These are phyloP conservation scores for Terebella lapidaria DNA, from an alignment of 2,888 invertebrate species.

Conservation along the genomic window DNA sequence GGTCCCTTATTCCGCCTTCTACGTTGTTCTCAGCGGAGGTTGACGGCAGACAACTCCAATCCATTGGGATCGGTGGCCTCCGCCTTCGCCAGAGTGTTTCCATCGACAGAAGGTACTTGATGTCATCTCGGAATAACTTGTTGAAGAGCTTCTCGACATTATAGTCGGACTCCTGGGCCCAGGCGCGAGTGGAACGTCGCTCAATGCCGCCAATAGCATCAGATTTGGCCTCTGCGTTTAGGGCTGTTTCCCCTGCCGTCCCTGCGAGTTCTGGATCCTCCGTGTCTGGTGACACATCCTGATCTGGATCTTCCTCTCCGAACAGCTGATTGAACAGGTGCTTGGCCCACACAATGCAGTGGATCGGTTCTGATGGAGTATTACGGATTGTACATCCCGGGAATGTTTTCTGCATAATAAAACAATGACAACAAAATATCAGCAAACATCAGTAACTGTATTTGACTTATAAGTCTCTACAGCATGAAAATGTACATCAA, in stretches of 20 bases:
- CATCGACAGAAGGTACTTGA: conserved; percentile 90
- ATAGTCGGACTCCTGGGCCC: conserved; percentile 81
- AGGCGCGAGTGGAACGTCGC: conserved; percentile 69
- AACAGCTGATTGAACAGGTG: conserved; percentile 98
- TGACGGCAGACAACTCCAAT: conserved; percentile 63
- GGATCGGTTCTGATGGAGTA: conserved; percentile 97
- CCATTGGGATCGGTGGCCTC: conserved; percentile 66
- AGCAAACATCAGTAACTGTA: too few species aligned
- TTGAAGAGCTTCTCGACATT: conserved; percentile 80
- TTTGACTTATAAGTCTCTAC: too few species aligned
- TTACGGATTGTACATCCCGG: conserved; percentile 99
- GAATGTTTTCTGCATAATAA: conserved; percentile 87
- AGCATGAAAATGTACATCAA: too few species aligned
- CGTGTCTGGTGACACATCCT: conserved; percentile 96
- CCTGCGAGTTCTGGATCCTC: conserved; percentile 88
- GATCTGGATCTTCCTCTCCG: conserved; percentile 88
- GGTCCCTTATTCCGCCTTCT: conserved; percentile 62
- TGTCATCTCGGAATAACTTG: conserved; percentile 73
- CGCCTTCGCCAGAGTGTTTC: conserved; percentile 91
- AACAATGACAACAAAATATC: too few species aligned
- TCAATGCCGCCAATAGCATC: conserved; percentile 32
- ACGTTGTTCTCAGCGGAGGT: conserved; percentile 25
- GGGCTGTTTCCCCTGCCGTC: conserved; percentile 59
- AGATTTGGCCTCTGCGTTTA: conserved; percentile 54
- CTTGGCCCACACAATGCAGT: conserved; percentile 99